Conservation (phyloP, 2,888 invertebrate genomes). For the Arctia plantaginis region DNA sequence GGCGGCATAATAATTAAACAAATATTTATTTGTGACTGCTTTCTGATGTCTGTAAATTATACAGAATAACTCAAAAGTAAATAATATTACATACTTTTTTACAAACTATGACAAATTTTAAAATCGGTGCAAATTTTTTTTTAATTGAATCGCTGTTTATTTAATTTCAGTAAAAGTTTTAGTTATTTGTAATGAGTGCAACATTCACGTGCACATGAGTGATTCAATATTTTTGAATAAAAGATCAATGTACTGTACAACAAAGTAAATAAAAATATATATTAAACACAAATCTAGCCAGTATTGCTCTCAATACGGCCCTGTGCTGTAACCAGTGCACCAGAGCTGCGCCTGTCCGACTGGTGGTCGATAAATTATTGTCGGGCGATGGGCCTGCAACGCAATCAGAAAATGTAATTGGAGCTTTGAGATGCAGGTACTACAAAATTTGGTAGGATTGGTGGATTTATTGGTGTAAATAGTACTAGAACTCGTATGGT, state of each 20-base stretch:
- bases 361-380: conserved; percentile 14
- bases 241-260: not conserved
- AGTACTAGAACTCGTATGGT: not conserved
- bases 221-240: too few relatives aligned
- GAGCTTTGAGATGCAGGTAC: not conserved
- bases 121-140: too few relatives aligned
- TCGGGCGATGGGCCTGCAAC: not conserved
- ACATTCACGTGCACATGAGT: too few relatives aligned
- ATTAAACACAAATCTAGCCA: not conserved
- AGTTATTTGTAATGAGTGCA: too few relatives aligned
- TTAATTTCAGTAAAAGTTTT: too few relatives aligned
- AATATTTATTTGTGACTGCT: too few relatives aligned
- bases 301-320: not conserved
- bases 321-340: conserved; percentile 10
- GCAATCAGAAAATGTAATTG: conserved; percentile 9
- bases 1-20: too few relatives aligned
- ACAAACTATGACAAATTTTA: too few relatives aligned
- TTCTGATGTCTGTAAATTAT: not conserved
- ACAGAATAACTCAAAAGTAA: not conserved
- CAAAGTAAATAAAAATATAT: not conserved
- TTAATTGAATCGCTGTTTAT: too few relatives aligned
- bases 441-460: not conserved
- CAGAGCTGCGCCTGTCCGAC: conserved; percentile 12
- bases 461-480: too few relatives aligned
- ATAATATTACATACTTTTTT: too few relatives aligned